A percentile compares a stretch with the other conserved stretches of the same genome.
phyloP scores from a whole-genome alignment of 1,140 invertebrate species.

The Drosophila dunni region DNA sequence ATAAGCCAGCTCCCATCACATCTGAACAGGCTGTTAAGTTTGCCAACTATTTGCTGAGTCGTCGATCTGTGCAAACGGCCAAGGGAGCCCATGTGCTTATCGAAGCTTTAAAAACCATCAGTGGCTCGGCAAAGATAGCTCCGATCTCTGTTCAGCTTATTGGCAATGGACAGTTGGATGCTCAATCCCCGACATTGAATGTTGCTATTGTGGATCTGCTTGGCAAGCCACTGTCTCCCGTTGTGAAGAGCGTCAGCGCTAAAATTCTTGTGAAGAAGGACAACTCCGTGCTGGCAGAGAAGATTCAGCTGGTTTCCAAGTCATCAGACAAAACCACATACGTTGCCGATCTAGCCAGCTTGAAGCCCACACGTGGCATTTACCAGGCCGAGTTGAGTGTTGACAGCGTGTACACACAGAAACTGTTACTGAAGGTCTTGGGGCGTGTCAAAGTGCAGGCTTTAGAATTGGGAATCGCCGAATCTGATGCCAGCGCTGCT shows the following conservation, averaged over 20 bases:
- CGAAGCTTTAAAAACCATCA: constrained; percentile 89
- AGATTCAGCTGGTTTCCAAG: constrained; percentile 66
- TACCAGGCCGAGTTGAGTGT: constrained; percentile 93
- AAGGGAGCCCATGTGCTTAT: constrained; percentile 93
- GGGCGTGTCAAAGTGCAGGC: constrained; percentile 90
- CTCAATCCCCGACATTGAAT: constrained; percentile 89
- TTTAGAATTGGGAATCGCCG: constrained; percentile 94
- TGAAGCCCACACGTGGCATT: constrained; percentile 92
- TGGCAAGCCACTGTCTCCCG: constrained; percentile 88
- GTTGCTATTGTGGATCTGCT: constrained; percentile 93
- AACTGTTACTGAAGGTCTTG: constrained; percentile 90
- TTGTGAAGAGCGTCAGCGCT: constrained; percentile 57
- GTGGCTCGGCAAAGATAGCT: constrained; percentile 67
- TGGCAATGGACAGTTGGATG: constrained; percentile 89
- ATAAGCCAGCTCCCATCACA: constrained; percentile 90
- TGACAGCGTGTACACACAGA: constrained; percentile 87
- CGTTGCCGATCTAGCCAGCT: constrained; percentile 91
- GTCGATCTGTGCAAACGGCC: constrained; percentile 93
- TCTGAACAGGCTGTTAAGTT: constrained; percentile 95
- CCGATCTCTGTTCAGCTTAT: constrained; percentile 92
- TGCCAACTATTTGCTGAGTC: constrained; percentile 95
- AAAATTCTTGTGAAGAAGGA: constrained; percentile 74
- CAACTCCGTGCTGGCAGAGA: constrained; percentile 71
- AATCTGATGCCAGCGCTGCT: constrained; percentile 94
- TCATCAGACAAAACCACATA: constrained; percentile 88